Evolutionary conservation across 2,797 vertebrate genomes (phyloP), one percentile per base, ranked within the genome.

Genomic region (Myotis pilosus): DNA sequence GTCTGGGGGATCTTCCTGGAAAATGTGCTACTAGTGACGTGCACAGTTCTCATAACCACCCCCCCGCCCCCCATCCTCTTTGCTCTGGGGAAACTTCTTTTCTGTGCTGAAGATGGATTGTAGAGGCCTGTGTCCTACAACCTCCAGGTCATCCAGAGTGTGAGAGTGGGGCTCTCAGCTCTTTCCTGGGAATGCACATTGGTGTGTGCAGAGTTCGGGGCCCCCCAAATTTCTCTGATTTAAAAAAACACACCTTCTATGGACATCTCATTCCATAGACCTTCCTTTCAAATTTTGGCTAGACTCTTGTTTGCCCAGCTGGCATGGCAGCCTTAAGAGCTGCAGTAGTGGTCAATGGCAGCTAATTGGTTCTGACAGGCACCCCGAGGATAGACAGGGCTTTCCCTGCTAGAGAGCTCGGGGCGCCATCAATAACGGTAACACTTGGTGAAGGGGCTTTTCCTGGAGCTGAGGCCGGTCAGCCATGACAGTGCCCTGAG

Each of bases 361-460:
- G 64, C 75, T 72, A 51, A 87, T 72, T 80, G 38, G 76, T 89
- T 87, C 22, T 92, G 93, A 87, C 88, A 90, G 91, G 55, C 55
- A 28, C 53, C 60, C 47, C 19, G 47, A 47, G 41, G 71, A 62
- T 1, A 28, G 47, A 2, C 10, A 11, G 44, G 87, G 66, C 53
- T 79, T 80, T 92, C 80, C 36, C 81, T 94, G 88, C 60, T 66
- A 9, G 10, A 69, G 81, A 87, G 57, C 53, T 16, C 44, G 89
- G 81, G 13, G 12, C 62, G 66, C 47, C 78, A 92, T 47, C 62
- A 17, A 28, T 92, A 49, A 84, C n/a, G 90, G 9, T 76, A 71
- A 79, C 71, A 23, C 80, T 41, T 28, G 81, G 53, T 68, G 85
- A 92, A 30, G 33, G 62, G 72, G 44, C 81, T 87, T 94, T 84